These are phyloP conservation scores for Sebastes dallii DNA, from an alignment of 2,797 vertebrate species.

Conservation along the genomic window DNA sequence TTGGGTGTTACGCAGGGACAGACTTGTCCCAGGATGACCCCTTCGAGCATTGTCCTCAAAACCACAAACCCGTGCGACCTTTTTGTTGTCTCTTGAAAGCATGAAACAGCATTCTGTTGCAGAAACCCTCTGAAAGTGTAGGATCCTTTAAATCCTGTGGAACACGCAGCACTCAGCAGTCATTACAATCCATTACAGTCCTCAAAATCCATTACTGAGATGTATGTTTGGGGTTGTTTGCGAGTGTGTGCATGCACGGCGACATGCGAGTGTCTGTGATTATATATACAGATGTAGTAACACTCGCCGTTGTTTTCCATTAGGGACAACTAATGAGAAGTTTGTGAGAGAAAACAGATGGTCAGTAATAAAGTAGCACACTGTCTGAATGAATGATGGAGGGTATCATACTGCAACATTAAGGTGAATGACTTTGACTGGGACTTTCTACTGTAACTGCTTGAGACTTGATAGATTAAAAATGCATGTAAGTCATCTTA, in stretches of 20 bases:
- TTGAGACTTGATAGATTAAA: slow-evolving; percentile 3
- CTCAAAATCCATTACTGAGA: slow-evolving; percentile 56
- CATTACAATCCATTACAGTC: slow-evolving; percentile 54
- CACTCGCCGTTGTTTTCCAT: slow-evolving; percentile 24
- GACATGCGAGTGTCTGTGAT: background rate
- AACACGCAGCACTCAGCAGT: slow-evolving; percentile 36
- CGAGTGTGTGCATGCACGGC: background rate
- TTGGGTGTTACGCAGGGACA: background rate
- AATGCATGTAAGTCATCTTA: background rate
- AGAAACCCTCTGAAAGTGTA: slow-evolving; percentile 18
- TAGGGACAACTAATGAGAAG: slow-evolving; percentile 33
- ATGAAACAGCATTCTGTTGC: slow-evolving; percentile 4
- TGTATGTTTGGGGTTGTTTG: background rate
- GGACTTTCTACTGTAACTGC: background rate
- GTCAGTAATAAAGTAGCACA: slow-evolving; percentile 23
- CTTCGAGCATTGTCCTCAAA: background rate
- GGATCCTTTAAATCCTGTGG: slow-evolving; percentile 20
- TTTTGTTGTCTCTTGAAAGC: slow-evolving; percentile 18
- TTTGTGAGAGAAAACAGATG: slow-evolving; percentile 47
- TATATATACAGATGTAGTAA: slow-evolving; percentile 18
- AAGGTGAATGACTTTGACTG: background rate
- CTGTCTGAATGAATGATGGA: slow-evolving; percentile 5
- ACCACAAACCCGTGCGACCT: background rate
- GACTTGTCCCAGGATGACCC: background rate
- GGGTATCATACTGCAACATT: background rate